Evolutionary conservation across 2,888 invertebrate genomes (phyloP), one percentile per base, ranked within the genome.

Genomic region (Physocephala rufipes): DNA sequence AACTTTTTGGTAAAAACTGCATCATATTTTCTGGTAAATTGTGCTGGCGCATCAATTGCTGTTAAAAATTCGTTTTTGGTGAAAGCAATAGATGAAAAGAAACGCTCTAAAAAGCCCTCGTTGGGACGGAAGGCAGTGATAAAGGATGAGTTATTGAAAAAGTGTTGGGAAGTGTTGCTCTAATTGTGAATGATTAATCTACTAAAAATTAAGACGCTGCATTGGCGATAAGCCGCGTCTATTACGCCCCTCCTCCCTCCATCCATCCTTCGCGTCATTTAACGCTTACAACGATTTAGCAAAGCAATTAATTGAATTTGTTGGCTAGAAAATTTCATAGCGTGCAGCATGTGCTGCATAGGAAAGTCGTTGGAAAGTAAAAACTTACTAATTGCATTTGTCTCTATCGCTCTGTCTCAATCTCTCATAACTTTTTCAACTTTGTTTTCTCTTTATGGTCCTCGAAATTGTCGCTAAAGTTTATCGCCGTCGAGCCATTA

Each of bases 271-370:
- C n/a, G n/a, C n/a, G n/a, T n/a, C n/a, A n/a, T n/a, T n/a, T n/a
- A n/a, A n/a, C n/a, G n/a, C n/a, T n/a, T n/a, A 19, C 13, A 4
- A 30, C 7, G 63, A 63, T 13, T 63, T 47, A 63, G 63, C 2
- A 30, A 63, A 63, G 47, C 26, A 47, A 63, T 63, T 63, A 63
- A 63, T 26, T 47, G 63, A 63, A 63, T 63, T 63, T 47, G 63
- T 24, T 26, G 15, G 45, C n/a, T 9, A 43, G 36, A 43, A 62
- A 36, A 3, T 62, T n/a, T 19, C 62, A 30, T 36, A 16, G 19
- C 36, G n/a, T 21, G 43, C 43, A 21, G 53, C 15, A 21, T n/a
- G n/a, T 19, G 13, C 21, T 62, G 62, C 43, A 4, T 43, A n/a
- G 24, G 7, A 19, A 43, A 62, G 59, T 30, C 24, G 28, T 12